Evolutionary conservation across 2,888 invertebrate genomes (phyloP).

Genomic region (Rosalia funebris): DNA sequence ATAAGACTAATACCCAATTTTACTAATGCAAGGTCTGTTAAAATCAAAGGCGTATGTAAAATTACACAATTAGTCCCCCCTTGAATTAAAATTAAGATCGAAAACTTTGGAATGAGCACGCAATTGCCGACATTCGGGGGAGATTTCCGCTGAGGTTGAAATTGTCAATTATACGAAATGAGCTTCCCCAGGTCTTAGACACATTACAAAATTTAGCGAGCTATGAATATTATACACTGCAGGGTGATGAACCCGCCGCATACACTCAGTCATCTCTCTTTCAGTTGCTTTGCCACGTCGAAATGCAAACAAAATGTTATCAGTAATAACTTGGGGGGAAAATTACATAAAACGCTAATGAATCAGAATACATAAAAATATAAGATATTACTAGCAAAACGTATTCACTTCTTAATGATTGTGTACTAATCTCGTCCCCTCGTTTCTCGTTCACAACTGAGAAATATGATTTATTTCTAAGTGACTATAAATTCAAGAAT

Average conservation of each 20-base stretch:
- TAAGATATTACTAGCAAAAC: no score
- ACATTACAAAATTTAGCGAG: constrained; percentile 54
- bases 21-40: neutral
- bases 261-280: constrained; percentile 24
- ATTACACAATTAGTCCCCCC: neutral
- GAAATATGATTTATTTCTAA: no score
- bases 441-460: no score
- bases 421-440: no score
- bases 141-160: constrained; percentile 26
- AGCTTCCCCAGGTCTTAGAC: constrained; percentile 45
- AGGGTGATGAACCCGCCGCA: constrained; percentile 46
- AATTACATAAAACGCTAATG: no score
- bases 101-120: constrained; percentile 10
- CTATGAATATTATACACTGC: constrained; percentile 54
- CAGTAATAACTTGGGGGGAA: no score
- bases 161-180: constrained; percentile 45
- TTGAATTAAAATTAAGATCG: constrained; percentile 24
- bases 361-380: no score
- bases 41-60: neutral
- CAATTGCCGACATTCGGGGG: constrained; percentile 25
- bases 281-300: neutral
- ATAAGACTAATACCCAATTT: neutral
- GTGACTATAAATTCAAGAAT: no score
- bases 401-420: no score
- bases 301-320: neutral